phyloP scores from a whole-genome alignment of 2,113 vertebrate species.

The Cacatua alba region DNA sequence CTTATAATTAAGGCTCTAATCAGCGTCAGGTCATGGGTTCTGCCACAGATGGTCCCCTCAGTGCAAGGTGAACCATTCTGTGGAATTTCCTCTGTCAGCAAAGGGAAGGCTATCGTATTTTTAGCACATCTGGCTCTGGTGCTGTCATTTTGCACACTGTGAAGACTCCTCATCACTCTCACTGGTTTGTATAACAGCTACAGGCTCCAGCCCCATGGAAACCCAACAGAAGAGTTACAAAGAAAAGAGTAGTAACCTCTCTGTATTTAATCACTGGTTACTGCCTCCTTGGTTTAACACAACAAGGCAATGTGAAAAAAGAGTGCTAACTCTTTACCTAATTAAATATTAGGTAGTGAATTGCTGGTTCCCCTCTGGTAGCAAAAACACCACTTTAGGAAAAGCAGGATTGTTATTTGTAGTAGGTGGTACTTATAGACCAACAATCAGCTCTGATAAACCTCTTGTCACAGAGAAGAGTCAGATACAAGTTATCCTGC shows the following conservation, averaged over 20 bases:
- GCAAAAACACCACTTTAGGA: background rate
- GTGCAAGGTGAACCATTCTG: background rate
- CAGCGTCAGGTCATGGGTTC: accelerated
- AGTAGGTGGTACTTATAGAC: background rate
- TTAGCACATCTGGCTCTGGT: background rate
- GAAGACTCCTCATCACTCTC: background rate
- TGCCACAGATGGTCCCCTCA: background rate
- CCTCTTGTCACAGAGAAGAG: background rate
- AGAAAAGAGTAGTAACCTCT: background rate
- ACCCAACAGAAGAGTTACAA: background rate
- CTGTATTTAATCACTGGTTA: background rate
- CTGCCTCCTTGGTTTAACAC: background rate
- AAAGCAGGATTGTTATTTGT: background rate
- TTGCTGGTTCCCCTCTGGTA: background rate
- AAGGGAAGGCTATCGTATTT: background rate
- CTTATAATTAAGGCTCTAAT: background rate
- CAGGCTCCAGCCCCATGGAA: background rate
- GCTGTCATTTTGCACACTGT: background rate
- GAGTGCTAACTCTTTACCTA: background rate
- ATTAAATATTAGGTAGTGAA: background rate
- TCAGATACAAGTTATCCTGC: background rate
- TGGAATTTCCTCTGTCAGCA: background rate
- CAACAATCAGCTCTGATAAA: background rate
- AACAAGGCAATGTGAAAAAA: background rate
- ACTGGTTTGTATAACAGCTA: background rate